Percentiles rank a stretch among this genome's conserved stretches.
These are phyloP conservation scores for Ophion ellenae DNA, from an alignment of 2,888 invertebrate species.

Conservation along the genomic window DNA sequence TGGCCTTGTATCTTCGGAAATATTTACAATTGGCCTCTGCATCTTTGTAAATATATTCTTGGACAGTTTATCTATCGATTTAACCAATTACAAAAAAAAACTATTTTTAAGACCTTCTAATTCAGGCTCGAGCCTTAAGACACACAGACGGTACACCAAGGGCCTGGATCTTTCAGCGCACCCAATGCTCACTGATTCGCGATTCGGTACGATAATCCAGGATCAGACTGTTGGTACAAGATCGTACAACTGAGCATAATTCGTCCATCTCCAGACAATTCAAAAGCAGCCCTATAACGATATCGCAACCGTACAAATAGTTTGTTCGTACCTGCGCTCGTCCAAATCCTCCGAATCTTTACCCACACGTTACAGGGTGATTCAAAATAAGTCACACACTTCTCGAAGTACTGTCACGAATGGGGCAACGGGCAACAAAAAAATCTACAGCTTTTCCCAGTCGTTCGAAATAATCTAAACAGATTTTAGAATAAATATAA, in stretches of 20 bases:
- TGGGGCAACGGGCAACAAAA: background rate
- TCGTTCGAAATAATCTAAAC: background rate
- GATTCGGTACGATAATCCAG: constrained; percentile 66
- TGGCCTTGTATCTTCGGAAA: no score
- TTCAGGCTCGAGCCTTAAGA: background rate
- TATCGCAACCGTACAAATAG: constrained; percentile 46
- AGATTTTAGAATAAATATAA: no score
- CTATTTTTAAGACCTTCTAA: no score
- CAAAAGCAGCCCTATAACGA: constrained; percentile 18
- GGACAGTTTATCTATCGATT: no score
- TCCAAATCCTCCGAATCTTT: constrained; percentile 15
- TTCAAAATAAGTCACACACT: background rate
- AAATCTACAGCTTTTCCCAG: background rate
- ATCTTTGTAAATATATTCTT: no score
- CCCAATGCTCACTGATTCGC: constrained; percentile 58
- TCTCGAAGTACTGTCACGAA: background rate
- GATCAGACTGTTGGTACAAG: constrained; percentile 68
- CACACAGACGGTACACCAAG: constrained; percentile 18
- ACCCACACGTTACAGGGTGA: background rate
- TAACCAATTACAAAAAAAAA: no score
- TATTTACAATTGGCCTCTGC: no score
- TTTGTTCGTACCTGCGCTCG: constrained; percentile 54
- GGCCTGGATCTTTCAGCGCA: constrained; percentile 37
- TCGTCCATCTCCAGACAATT: constrained; percentile 53
- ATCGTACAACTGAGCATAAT: constrained; percentile 66